These are phyloP conservation scores for Sisor rabdophorus DNA, from an alignment of 2,113 vertebrate genomes.

Conservation along the genomic window DNA sequence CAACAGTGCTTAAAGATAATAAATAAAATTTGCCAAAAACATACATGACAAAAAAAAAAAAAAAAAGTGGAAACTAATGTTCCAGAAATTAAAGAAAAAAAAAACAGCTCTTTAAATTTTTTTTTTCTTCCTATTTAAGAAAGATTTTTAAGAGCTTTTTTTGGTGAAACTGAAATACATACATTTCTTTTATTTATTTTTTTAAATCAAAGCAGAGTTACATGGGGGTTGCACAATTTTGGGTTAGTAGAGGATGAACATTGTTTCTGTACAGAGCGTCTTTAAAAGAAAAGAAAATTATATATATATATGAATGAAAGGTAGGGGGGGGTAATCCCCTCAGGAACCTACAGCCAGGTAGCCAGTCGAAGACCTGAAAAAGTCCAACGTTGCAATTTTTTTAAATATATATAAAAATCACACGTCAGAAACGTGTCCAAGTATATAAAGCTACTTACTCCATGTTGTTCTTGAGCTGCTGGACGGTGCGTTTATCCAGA, in stretches of 20 bases:
- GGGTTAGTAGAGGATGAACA: background rate
- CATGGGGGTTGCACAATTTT: background rate
- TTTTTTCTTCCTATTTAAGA: background rate
- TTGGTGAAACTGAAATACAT: slow-evolving; percentile 13
- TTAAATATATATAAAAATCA: background rate
- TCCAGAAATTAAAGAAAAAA: slow-evolving; percentile 11
- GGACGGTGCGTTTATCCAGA: slow-evolving; percentile 83
- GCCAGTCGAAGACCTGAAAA: slow-evolving; percentile 65
- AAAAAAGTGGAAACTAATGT: slow-evolving; percentile 40
- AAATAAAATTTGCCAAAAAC: slow-evolving; percentile 53
- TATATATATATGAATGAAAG: no score
- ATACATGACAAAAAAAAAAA: slow-evolving; percentile 29
- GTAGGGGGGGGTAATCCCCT: background rate
- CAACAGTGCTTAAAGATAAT: slow-evolving; percentile 61
- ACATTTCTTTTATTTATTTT: background rate
- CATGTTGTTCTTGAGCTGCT: slow-evolving; percentile 84
- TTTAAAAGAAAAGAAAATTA: background rate
- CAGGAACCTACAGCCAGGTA: slow-evolving; percentile 66
- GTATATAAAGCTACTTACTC: slow-evolving; percentile 68
- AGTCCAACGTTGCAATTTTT: background rate
- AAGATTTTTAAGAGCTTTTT: slow-evolving; percentile 1
- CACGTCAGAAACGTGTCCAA: no score
- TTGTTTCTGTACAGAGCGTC: slow-evolving; percentile 2
- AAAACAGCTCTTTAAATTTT: background rate
- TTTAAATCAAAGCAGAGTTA: background rate